A percentile compares a stretch with the other conserved stretches of the same genome.
Evolutionary conservation across 2,113 vertebrate genomes (phyloP).

Genomic region (Neopipo cinnamomea): DNA sequence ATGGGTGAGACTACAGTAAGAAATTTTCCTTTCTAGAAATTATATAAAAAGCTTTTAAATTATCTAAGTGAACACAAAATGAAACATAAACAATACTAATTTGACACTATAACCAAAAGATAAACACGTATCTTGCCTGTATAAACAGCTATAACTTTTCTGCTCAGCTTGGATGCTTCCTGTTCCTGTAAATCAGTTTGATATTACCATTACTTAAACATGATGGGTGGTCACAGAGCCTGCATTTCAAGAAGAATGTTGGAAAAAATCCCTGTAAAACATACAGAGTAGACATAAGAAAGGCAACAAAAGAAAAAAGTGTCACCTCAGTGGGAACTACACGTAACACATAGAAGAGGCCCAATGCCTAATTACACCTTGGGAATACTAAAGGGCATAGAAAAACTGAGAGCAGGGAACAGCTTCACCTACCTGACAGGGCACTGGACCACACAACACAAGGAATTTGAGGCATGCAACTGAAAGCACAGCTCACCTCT

Average conservation of each 20-base stretch:
- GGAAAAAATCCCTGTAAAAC: background rate
- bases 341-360: background rate
- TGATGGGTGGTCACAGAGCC: background rate
- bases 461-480: background rate
- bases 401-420: background rate
- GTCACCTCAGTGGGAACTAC: background rate
- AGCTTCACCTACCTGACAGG: background rate
- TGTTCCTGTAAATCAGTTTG: background rate
- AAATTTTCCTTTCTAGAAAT: background rate
- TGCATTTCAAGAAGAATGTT: background rate
- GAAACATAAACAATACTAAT: background rate
- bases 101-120: background rate
- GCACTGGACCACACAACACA: background rate
- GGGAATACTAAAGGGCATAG: background rate
- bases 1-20: background rate
- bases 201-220: background rate
- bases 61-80: background rate
- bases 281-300: background rate
- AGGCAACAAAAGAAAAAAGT: background rate
- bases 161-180: background rate
- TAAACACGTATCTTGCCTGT: background rate
- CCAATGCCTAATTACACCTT: background rate
- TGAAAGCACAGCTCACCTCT: background rate
- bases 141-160: background rate
- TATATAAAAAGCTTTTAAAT: background rate